These are phyloP conservation scores for Acanthis flammea DNA, from an alignment of 2,797 vertebrate genomes.

Conservation along the genomic window DNA sequence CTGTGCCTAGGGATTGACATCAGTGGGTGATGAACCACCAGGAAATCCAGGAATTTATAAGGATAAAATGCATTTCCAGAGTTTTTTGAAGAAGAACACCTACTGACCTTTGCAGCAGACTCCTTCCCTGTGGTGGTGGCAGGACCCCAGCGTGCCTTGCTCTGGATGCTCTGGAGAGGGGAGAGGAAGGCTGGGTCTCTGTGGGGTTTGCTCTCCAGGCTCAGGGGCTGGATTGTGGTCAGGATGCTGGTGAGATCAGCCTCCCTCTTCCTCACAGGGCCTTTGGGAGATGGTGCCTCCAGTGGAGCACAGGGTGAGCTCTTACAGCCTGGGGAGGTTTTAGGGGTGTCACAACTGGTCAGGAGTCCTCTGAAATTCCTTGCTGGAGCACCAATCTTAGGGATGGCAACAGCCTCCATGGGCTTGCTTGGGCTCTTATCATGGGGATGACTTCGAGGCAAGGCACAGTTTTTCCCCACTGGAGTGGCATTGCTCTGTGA, in stretches of 20 bases:
- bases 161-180: background rate
- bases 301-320: background rate
- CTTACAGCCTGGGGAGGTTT: background rate
- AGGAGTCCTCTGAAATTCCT: background rate
- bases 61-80: background rate
- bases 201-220: background rate
- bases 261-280: background rate
- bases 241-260: background rate
- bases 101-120: slow-evolving; percentile 32
- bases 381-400: background rate
- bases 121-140: background rate
- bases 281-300: background rate
- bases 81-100: background rate
- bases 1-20: background rate
- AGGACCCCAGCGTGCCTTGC: background rate
- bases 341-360: background rate
- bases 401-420: background rate
- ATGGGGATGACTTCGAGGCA: background rate
- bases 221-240: background rate
- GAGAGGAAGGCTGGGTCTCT: background rate
- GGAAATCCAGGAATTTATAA: background rate
- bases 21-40: background rate
- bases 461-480: background rate
- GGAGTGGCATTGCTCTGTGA: background rate
- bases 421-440: background rate